phyloP scores from a whole-genome alignment of 2,797 vertebrate genomes.

The Nannoperca australis region DNA sequence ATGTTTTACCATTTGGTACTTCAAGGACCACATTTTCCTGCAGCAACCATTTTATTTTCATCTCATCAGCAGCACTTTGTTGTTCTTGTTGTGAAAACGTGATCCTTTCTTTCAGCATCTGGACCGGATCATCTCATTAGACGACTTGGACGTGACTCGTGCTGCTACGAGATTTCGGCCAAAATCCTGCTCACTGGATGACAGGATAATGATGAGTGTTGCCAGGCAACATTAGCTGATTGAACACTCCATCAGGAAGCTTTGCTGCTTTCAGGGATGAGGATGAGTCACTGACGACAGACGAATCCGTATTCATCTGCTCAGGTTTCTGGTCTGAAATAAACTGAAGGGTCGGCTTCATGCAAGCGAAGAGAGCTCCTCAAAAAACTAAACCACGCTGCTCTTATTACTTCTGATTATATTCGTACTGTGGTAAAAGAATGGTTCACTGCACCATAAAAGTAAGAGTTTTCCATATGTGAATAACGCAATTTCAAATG shows the following conservation, averaged over 20 bases:
- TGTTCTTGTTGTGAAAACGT: constrained; percentile 6
- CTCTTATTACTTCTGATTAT: not conserved
- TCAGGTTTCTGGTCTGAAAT: constrained; percentile 22
- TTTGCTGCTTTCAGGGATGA: constrained; percentile 33
- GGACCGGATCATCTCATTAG: constrained; percentile 38
- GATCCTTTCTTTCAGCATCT: constrained; percentile 24
- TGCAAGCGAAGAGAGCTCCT: not conserved
- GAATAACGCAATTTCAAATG: not conserved
- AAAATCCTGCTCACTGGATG: constrained; percentile 50
- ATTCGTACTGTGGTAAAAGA: not conserved
- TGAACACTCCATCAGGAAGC: constrained; percentile 52
- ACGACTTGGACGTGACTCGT: constrained; percentile 29
- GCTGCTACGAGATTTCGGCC: constrained; percentile 29
- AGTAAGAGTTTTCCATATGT: not conserved
- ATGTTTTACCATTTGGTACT: not conserved
- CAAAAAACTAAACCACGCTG: not conserved
- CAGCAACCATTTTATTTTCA: not conserved
- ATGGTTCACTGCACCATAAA: not conserved
- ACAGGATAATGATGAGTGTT: constrained; percentile 40
- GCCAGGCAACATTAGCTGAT: constrained; percentile 66
- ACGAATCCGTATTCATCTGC: constrained; percentile 34
- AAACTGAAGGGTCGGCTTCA: constrained; percentile 17
- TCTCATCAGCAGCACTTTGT: constrained; percentile 18
- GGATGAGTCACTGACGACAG: constrained; percentile 59
- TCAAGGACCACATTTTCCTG: not conserved